A percentile compares a stretch with the other conserved stretches of the same genome.
These are phyloP conservation scores for Drosophila willistoni DNA, from an alignment of 1,140 invertebrate species.

Conservation along the genomic window DNA sequence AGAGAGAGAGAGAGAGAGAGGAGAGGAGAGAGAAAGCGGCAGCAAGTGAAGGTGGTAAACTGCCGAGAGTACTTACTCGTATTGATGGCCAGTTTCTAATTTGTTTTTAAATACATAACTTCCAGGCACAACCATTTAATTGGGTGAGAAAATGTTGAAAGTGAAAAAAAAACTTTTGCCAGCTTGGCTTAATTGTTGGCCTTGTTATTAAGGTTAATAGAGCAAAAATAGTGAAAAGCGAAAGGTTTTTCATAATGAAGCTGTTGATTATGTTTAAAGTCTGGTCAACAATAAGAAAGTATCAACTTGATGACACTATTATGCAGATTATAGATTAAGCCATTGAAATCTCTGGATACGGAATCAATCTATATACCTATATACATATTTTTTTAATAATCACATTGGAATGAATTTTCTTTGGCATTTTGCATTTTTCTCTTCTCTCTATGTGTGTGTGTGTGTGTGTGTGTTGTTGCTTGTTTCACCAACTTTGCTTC, in stretches of 20 bases:
- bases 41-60: background rate
- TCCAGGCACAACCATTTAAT: slow-evolving; percentile 21
- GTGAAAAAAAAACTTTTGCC: slow-evolving; percentile 2
- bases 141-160: slow-evolving; percentile 11
- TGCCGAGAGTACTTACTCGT: slow-evolving; percentile 40
- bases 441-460: background rate
- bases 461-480: background rate
- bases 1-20: too few species aligned
- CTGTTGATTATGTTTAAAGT: too few species aligned
- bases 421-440: background rate
- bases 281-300: too few species aligned
- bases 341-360: background rate
- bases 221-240: background rate
- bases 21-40: too few species aligned
- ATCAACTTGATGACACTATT: too few species aligned
- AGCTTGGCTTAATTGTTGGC: slow-evolving; percentile 4
- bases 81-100: slow-evolving; percentile 64
- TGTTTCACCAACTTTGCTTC: slow-evolving; percentile 2
- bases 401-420: background rate
- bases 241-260: background rate
- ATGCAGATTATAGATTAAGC: background rate
- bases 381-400: background rate
- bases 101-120: slow-evolving; percentile 54
- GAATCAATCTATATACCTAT: background rate
- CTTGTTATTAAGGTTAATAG: background rate